phyloP scores from a whole-genome alignment of 2,113 vertebrate species.

The Shinisaurus crocodilurus region DNA sequence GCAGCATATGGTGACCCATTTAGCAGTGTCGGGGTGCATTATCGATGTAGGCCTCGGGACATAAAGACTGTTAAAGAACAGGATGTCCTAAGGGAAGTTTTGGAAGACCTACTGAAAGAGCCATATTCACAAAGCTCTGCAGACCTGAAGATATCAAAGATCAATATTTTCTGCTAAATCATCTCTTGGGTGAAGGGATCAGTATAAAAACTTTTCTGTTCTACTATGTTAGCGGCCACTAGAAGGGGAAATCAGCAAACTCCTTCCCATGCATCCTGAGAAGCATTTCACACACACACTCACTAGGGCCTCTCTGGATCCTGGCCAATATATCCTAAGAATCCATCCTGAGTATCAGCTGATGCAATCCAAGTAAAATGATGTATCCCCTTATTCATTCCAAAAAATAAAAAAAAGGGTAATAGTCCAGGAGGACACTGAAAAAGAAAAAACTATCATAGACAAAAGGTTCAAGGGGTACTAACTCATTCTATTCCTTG shows the following conservation, averaged over 20 bases:
- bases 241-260: background rate
- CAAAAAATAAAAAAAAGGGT: background rate
- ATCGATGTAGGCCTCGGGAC: background rate
- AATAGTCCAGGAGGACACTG: background rate
- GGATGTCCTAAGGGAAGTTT: background rate
- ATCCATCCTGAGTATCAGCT: background rate
- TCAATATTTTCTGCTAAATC: background rate
- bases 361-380: background rate
- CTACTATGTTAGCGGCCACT: background rate
- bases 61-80: background rate
- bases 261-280: background rate
- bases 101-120: constrained; percentile 16
- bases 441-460: background rate
- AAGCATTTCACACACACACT: background rate
- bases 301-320: background rate
- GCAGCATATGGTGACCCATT: background rate
- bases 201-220: background rate
- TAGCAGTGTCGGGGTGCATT: background rate
- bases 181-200: background rate
- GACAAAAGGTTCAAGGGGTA: background rate
- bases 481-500: background rate
- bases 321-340: background rate
- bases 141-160: background rate
- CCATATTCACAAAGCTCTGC: background rate
- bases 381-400: rapidly evolving